Percentiles rank a stretch among this genome's conserved stretches.
Conservation (phyloP, 2,888 invertebrate genomes). For the Drosophila tanythrix region DNA sequence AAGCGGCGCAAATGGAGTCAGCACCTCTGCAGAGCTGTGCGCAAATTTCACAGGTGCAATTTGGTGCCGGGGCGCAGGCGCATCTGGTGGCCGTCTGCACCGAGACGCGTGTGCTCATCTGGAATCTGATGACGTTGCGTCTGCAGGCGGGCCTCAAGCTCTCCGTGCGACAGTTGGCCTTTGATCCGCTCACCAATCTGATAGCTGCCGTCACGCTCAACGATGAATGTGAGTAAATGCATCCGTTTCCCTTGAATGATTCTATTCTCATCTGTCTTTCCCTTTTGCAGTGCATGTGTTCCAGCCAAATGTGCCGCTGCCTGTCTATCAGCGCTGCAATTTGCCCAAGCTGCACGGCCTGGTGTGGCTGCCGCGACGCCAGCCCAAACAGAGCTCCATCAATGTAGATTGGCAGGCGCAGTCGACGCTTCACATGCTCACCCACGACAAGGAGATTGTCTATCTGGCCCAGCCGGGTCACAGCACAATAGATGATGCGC, state of each 20-base stretch:
- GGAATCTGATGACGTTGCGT: conserved; percentile 88
- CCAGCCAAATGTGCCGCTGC: conserved; percentile 86
- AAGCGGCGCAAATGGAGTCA: conserved; percentile 1
- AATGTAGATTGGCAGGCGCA: conserved; percentile 87
- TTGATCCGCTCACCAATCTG: conserved; percentile 88
- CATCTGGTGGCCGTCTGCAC: conserved; percentile 84
- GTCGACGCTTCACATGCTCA: conserved; percentile 88
- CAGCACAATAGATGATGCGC: conserved; percentile 83
- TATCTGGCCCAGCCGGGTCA: conserved; percentile 85
- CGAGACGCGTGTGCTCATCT: conserved; percentile 86
- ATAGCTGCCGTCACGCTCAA: conserved; percentile 88
- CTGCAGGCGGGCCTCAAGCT: conserved; percentile 87
- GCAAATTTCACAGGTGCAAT: conserved; percentile 81
- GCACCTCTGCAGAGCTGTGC: conserved; percentile 66
- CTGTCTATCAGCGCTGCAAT: conserved; percentile 86
- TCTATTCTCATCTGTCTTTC: neutral
- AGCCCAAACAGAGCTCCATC: conserved; percentile 85
- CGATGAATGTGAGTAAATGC: conserved; percentile 87
- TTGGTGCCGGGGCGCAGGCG: conserved; percentile 83
- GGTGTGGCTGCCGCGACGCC: conserved; percentile 87
- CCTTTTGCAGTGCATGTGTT: conserved; percentile 87
- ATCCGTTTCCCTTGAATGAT: neutral
- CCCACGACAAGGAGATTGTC: conserved; percentile 86
- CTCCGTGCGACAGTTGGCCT: conserved; percentile 83
- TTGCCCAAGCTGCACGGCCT: conserved; percentile 86